phyloP scores from a whole-genome alignment of 2,113 vertebrate species.

The Caranx ignobilis region DNA sequence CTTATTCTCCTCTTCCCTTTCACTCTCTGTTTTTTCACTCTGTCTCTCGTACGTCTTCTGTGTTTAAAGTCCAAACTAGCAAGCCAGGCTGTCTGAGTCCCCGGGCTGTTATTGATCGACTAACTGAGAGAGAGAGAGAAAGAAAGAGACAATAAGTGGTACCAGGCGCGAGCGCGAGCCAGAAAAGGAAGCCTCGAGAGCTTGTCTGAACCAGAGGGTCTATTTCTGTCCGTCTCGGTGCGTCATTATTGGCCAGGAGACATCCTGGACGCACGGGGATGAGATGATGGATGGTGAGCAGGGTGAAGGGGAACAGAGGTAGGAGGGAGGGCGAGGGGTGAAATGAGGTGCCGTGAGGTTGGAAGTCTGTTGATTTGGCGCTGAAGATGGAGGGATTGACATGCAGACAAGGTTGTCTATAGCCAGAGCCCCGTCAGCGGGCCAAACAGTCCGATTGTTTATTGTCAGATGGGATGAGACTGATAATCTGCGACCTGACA shows the following conservation, averaged over 20 bases:
- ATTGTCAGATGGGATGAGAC: neutral
- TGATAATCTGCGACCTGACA: neutral
- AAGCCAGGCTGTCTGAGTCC: slow-evolving; percentile 66
- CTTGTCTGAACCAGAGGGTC: slow-evolving; percentile 65
- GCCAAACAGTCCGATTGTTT: neutral
- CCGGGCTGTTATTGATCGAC: slow-evolving; percentile 76
- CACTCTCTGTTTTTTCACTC: slow-evolving; percentile 41
- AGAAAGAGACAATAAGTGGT: slow-evolving; percentile 14
- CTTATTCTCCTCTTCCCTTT: slow-evolving; percentile 21
- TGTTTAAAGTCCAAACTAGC: slow-evolving; percentile 70
- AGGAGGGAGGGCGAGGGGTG: slow-evolving; percentile 26
- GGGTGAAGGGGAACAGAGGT: slow-evolving; percentile 20
- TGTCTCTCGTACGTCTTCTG: slow-evolving; percentile 43
- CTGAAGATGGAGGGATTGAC: neutral
- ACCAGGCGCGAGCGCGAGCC: slow-evolving; percentile 37
- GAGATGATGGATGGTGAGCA: slow-evolving; percentile 45
- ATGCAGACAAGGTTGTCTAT: slow-evolving; percentile 6
- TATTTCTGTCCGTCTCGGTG: slow-evolving; percentile 71
- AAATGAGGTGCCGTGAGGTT: slow-evolving; percentile 39
- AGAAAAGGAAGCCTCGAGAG: slow-evolving; percentile 52
- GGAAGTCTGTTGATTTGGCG: slow-evolving; percentile 4
- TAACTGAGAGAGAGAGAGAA: slow-evolving; percentile 47
- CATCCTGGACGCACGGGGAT: slow-evolving; percentile 33
- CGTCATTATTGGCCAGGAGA: slow-evolving; percentile 64
- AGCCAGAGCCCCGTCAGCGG: slow-evolving; percentile 12